Conservation (phyloP, 2,888 invertebrate species). For the Andrena bicolor region DNA sequence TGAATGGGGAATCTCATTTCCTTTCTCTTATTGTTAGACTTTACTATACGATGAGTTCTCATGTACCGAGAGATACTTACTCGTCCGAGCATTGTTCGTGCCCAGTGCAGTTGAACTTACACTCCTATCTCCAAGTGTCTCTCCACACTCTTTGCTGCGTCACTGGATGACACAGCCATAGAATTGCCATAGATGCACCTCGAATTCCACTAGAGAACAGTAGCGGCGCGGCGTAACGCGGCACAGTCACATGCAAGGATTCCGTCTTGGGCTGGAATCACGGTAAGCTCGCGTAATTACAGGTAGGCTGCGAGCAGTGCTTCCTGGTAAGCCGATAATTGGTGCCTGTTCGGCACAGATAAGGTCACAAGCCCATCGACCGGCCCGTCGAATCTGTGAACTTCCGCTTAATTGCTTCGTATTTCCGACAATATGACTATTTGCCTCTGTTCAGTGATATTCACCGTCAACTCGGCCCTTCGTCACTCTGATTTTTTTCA, state of each 20-base stretch:
- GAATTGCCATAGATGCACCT: not conserved
- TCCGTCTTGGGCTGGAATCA: conserved; percentile 53
- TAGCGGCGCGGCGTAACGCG: not conserved
- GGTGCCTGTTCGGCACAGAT: conserved; percentile 69
- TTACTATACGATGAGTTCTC: too few relatives aligned
- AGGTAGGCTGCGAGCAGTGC: conserved; percentile 63
- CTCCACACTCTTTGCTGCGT: too few relatives aligned
- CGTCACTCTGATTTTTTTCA: not conserved
- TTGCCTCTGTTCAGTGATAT: conserved; percentile 24
- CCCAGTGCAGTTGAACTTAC: too few relatives aligned
- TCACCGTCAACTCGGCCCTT: not conserved
- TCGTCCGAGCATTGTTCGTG: too few relatives aligned
- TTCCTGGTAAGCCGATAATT: conserved; percentile 70
- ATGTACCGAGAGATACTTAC: too few relatives aligned
- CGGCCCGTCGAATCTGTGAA: conserved; percentile 35
- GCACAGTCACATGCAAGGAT: conserved; percentile 52
- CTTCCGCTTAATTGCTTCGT: conserved; percentile 63
- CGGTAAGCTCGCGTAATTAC: conserved; percentile 63
- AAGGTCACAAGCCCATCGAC: conserved; percentile 63
- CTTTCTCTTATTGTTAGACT: too few relatives aligned
- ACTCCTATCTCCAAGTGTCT: too few relatives aligned
- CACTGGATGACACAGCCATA: too few relatives aligned
- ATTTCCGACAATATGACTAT: conserved; percentile 55
- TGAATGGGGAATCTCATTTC: too few relatives aligned
- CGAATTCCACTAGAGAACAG: not conserved